Evolutionary conservation across 2,113 vertebrate genomes (phyloP).

Genomic region (Pomatorhinus ruficollis): DNA sequence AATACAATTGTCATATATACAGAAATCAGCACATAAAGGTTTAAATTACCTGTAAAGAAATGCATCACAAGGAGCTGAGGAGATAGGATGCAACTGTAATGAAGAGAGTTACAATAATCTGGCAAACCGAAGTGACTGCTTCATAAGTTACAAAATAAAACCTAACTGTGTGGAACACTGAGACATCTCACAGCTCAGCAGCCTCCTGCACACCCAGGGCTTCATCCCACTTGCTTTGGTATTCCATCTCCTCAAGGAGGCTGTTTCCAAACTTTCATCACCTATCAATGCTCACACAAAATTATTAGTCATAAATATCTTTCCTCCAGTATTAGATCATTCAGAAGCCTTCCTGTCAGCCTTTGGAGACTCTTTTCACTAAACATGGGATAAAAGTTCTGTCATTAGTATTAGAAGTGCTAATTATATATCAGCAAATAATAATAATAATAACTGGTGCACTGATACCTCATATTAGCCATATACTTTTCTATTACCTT

Average conservation of each 20-base stretch:
- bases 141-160: neutral
- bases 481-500: neutral
- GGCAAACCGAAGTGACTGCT: neutral
- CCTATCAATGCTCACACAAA: neutral
- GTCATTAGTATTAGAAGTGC: neutral
- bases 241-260: neutral
- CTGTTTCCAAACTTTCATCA: neutral
- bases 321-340: too few relatives aligned
- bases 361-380: neutral
- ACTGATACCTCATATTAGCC: neutral
- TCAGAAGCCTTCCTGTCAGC: neutral
- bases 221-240: neutral
- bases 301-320: neutral
- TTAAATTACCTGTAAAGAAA: neutral
- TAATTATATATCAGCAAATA: neutral
- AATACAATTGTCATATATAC: neutral
- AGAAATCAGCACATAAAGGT: neutral
- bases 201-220: neutral
- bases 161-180: neutral
- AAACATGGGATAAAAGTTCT: neutral
- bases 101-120: neutral
- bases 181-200: neutral
- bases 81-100: neutral
- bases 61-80: neutral
- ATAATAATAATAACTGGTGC: neutral